Percentiles rank a stretch among this genome's conserved stretches.
Conservation (phyloP, 2,113 vertebrate genomes). For the Notothenia rossii region DNA sequence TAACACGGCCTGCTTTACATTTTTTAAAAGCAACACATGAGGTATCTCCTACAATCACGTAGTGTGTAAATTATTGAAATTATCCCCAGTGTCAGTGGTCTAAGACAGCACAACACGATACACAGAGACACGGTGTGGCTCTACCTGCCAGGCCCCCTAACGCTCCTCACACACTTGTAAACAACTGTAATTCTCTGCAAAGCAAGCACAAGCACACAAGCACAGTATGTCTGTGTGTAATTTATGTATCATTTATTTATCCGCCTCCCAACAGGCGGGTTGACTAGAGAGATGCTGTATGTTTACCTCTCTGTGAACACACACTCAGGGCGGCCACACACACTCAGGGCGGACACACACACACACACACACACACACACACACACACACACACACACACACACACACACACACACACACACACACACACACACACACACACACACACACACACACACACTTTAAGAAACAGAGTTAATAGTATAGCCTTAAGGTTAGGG, state of each 20-base stretch:
- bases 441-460: no score
- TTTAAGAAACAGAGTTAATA: no score
- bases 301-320: conserved; percentile 42
- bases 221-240: conserved; percentile 59
- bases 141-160: conserved; percentile 44
- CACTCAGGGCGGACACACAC: neutral
- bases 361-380: no score
- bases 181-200: conserved; percentile 72
- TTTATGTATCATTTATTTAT: conserved; percentile 77
- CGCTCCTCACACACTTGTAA: conserved; percentile 55
- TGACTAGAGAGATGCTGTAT: conserved; percentile 59
- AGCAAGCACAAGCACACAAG: conserved; percentile 48
- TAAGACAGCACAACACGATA: conserved; percentile 58
- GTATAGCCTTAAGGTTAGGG: no score
- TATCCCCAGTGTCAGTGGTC: conserved; percentile 65
- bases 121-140: conserved; percentile 44
- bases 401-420: no score
- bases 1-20: conserved; percentile 74
- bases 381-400: neutral
- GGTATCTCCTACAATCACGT: conserved; percentile 62
- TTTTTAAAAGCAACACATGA: conserved; percentile 78
- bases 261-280: conserved; percentile 44
- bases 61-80: conserved; percentile 80
- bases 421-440: no score
- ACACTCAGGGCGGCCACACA: conserved; percentile 5